These are phyloP conservation scores for Fratercula arctica DNA, from an alignment of 2,797 vertebrate genomes.

Conservation along the genomic window DNA sequence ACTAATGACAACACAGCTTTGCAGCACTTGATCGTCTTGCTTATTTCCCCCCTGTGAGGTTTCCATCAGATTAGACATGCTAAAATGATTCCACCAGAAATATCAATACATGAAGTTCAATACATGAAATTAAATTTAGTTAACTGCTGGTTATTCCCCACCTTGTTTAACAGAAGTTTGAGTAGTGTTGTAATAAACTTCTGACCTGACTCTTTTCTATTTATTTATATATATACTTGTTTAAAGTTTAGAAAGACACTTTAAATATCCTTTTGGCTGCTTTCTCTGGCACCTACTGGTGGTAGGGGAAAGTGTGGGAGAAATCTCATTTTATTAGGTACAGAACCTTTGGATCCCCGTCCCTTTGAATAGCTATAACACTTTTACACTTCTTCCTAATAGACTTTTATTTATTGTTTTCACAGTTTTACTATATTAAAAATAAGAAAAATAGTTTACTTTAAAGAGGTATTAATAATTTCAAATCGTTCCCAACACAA, in stretches of 20 bases:
- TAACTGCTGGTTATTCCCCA: background rate
- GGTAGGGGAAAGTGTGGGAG: background rate
- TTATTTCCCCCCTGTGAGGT: background rate
- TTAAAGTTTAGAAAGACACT: background rate
- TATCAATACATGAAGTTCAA: background rate
- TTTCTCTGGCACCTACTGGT: background rate
- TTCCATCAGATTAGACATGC: background rate
- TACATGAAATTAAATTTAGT: background rate
- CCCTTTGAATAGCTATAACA: background rate
- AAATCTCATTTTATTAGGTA: background rate
- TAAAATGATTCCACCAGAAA: background rate
- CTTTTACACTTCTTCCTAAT: background rate
- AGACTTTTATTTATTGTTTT: background rate
- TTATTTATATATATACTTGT: background rate
- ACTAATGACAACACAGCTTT: background rate
- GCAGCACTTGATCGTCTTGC: background rate
- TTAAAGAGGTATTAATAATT: background rate
- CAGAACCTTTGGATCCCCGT: fast-evolving
- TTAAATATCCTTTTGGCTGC: background rate
- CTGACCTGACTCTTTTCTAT: background rate
- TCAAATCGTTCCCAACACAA: background rate
- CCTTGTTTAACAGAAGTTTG: background rate
- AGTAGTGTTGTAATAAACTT: background rate
- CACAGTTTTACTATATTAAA: background rate
- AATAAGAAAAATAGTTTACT: background rate